phyloP scores from a whole-genome alignment of 1,140 invertebrate species.

The Dysdera silvatica region DNA sequence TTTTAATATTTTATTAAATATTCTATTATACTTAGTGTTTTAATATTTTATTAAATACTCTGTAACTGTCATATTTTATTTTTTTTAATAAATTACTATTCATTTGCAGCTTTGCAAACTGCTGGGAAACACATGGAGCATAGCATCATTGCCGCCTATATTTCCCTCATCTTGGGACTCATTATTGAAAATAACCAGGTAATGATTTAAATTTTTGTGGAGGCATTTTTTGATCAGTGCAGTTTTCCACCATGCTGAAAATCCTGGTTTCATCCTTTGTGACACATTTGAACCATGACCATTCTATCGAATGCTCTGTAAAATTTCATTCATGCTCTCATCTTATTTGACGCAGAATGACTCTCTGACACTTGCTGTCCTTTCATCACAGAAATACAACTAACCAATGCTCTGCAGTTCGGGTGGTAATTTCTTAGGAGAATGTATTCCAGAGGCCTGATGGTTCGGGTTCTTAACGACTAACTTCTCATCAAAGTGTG shows the following conservation, averaged over 20 bases:
- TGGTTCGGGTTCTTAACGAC: too few species aligned
- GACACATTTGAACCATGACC: background rate
- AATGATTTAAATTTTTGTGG: constrained; percentile 23
- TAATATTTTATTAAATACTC: too few species aligned
- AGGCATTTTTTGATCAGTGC: background rate
- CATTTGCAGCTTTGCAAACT: constrained; percentile 74
- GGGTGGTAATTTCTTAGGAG: too few species aligned
- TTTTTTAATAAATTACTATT: constrained; percentile 33
- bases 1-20: too few species aligned
- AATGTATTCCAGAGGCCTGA: too few species aligned
- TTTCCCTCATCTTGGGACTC: constrained; percentile 83
- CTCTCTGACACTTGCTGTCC: too few species aligned
- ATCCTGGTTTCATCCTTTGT: background rate
- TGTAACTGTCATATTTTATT: too few species aligned
- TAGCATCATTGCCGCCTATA: constrained; percentile 89
- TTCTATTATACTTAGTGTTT: background rate
- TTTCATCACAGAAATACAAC: too few species aligned
- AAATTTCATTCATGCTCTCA: too few species aligned
- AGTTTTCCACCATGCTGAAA: background rate
- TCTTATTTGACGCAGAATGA: too few species aligned
- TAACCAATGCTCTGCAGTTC: too few species aligned
- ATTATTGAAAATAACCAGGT: constrained; percentile 76
- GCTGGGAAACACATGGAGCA: constrained; percentile 98
- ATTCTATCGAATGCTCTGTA: background rate
- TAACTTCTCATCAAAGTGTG: too few species aligned